phyloP scores from a whole-genome alignment of 2,797 vertebrate species.

The Paguma larvata region DNA sequence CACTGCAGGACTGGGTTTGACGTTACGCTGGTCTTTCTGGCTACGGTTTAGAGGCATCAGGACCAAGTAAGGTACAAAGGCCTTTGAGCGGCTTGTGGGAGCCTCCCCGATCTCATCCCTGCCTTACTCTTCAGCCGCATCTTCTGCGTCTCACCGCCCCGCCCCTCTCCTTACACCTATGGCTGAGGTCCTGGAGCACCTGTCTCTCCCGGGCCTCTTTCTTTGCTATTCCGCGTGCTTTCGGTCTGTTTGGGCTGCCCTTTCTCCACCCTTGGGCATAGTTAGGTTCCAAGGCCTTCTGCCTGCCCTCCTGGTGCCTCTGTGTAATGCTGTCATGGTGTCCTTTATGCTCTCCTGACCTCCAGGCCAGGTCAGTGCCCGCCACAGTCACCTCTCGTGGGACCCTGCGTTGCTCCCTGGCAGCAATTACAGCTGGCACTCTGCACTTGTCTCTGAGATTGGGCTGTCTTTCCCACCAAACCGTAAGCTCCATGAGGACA shows the following conservation, averaged over 20 bases:
- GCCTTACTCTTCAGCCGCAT: not conserved
- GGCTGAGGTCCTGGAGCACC: not conserved
- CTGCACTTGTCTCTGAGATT: not conserved
- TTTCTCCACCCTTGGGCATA: not conserved
- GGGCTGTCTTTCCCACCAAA: not conserved
- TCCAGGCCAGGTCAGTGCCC: not conserved
- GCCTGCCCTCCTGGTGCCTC: not conserved
- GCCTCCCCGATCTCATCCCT: not conserved
- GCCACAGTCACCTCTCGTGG: accelerated
- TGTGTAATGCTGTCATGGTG: too few relatives aligned
- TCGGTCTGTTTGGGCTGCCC: not conserved
- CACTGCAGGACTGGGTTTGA: not conserved
- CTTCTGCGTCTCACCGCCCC: accelerated
- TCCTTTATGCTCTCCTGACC: not conserved
- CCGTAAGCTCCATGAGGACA: not conserved
- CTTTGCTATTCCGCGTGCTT: accelerated
- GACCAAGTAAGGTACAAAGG: not conserved
- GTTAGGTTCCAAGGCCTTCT: too few relatives aligned
- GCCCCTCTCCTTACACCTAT: accelerated
- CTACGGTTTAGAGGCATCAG: not conserved
- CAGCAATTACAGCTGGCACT: not conserved
- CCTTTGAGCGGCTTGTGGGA: accelerated
- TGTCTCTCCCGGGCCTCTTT: not conserved
- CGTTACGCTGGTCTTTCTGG: not conserved
- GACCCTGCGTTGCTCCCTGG: too few relatives aligned